phyloP scores from a whole-genome alignment of 2,888 invertebrate species.

The Ectemnius continuus region DNA sequence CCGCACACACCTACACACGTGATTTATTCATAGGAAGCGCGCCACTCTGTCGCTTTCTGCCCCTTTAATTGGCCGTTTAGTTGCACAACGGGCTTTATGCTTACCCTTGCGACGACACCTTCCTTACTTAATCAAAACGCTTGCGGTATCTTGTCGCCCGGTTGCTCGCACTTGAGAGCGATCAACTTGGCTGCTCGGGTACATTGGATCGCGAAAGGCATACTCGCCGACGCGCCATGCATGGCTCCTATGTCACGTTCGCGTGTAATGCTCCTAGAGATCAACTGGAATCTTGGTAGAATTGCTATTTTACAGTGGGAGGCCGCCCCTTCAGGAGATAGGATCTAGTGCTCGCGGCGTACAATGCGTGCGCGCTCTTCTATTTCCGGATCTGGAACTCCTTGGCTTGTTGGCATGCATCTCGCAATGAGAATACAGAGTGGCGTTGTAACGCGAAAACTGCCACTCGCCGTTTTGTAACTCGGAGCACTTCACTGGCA shows the following conservation, averaged over 20 bases:
- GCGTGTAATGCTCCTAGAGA: constrained; percentile 12
- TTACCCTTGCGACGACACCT: background rate
- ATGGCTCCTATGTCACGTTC: constrained; percentile 4
- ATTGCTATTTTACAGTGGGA: constrained; percentile 37
- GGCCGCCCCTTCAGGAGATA: too few species aligned
- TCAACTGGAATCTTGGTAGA: constrained; percentile 30
- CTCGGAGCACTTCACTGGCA: background rate
- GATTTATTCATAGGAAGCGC: constrained; percentile 27
- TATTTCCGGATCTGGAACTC: too few species aligned
- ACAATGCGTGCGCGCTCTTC: too few species aligned
- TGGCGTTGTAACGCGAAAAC: too few species aligned
- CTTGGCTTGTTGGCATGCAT: too few species aligned
- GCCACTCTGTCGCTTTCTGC: background rate
- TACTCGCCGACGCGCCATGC: background rate
- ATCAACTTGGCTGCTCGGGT: background rate
- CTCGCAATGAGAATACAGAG: too few species aligned
- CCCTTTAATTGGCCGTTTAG: constrained; percentile 32
- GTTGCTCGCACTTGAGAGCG: background rate
- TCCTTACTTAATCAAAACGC: background rate
- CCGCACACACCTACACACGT: constrained; percentile 19
- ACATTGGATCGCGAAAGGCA: constrained; percentile 17
- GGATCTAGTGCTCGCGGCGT: too few species aligned
- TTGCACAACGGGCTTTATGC: constrained; percentile 5
- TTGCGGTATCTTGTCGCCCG: background rate
- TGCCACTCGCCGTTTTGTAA: background rate